phyloP scores from a whole-genome alignment of 2,113 vertebrate species.

The Alosa alosa region DNA sequence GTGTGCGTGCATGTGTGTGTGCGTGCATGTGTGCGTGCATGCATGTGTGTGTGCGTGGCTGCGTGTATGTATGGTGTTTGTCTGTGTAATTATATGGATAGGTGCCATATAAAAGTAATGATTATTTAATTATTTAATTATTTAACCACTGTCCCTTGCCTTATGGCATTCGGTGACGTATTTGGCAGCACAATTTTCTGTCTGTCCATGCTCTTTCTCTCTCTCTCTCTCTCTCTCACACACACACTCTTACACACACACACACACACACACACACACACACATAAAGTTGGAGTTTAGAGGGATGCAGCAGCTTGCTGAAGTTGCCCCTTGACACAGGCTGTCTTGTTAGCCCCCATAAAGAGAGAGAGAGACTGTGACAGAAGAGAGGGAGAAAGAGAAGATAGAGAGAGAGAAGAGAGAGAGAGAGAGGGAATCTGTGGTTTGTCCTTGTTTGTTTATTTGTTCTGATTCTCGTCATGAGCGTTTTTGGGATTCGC shows the following conservation, averaged over 20 bases:
- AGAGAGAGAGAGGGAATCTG: not conserved
- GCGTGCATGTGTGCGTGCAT: too few species aligned
- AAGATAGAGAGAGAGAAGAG: not conserved
- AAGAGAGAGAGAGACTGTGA: not conserved
- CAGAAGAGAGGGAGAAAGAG: not conserved
- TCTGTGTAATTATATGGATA: too few species aligned
- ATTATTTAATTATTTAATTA: too few species aligned
- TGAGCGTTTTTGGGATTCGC: not conserved
- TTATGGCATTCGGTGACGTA: too few species aligned
- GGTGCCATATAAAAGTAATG: too few species aligned
- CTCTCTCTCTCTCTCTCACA: too few species aligned
- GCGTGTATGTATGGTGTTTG: too few species aligned
- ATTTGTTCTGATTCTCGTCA: slow-evolving; percentile 6
- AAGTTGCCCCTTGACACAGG: not conserved
- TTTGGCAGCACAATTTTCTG: too few species aligned
- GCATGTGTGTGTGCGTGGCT: too few species aligned
- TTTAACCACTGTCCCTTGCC: too few species aligned
- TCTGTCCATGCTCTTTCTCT: too few species aligned
- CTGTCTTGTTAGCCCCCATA: not conserved
- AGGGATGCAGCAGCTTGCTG: not conserved
- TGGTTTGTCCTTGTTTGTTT: slow-evolving; percentile 12
- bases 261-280: not conserved
- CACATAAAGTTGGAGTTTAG: not conserved
- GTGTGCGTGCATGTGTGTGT: too few species aligned
- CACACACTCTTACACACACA: not conserved